Percentiles rank a stretch among this genome's conserved stretches.
phyloP scores from a whole-genome alignment of 2,797 vertebrate genomes.

The Hippopotamyrus pictus region DNA sequence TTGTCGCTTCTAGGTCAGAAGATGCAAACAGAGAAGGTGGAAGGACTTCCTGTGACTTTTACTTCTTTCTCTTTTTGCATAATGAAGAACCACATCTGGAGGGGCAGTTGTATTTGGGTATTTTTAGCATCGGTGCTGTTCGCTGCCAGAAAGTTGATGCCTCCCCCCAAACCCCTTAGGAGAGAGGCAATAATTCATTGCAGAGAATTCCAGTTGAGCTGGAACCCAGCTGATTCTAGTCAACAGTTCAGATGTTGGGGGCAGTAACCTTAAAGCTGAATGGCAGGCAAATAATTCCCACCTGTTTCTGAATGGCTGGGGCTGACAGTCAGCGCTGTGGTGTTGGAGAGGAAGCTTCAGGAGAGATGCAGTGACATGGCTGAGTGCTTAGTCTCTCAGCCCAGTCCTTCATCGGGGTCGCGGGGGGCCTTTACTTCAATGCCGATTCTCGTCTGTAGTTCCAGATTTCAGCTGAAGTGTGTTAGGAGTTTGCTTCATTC shows the following conservation, averaged over 20 bases:
- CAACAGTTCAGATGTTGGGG: constrained; percentile 12
- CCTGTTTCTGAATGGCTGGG: background rate
- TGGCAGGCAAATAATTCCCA: background rate
- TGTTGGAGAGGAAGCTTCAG: background rate
- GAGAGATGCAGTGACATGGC: too few species aligned
- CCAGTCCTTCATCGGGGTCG: background rate
- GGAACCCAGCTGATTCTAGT: constrained; percentile 16
- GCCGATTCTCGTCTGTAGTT: background rate
- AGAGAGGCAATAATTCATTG: constrained; percentile 35
- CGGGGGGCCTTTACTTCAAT: background rate
- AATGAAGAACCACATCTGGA: constrained; percentile 60
- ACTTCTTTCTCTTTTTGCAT: constrained; percentile 16
- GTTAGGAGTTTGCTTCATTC: background rate
- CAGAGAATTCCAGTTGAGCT: constrained; percentile 28
- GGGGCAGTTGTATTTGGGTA: constrained; percentile 43
- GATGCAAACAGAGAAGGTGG: background rate
- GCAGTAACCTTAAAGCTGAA: background rate
- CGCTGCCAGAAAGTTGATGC: constrained; percentile 57
- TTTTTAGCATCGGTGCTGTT: constrained; percentile 63
- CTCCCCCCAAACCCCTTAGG: background rate
- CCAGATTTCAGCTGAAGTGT: background rate
- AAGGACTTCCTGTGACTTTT: background rate
- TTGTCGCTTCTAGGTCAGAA: background rate
- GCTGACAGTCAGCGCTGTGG: background rate
- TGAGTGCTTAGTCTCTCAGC: background rate